phyloP scores from a whole-genome alignment of 2,888 invertebrate species.

The Deilephila porcellus region DNA sequence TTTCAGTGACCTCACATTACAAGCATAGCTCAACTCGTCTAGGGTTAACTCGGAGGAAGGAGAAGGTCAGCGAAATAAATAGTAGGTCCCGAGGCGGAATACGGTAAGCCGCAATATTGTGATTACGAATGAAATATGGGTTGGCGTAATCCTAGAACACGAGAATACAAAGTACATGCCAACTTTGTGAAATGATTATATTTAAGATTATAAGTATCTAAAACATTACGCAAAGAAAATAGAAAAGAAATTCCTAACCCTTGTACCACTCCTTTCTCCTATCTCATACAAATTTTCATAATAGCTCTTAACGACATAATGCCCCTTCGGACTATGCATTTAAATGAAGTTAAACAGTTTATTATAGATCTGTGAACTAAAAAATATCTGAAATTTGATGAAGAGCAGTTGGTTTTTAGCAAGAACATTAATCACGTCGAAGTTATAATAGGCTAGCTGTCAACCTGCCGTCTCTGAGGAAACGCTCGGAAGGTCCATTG shows the following conservation, averaged over 20 bases:
- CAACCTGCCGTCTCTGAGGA: constrained; percentile 51
- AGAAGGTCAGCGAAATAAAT: constrained; percentile 23
- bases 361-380: constrained; percentile 12
- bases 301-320: constrained; percentile 5
- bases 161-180: background rate
- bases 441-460: constrained; percentile 55
- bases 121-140: constrained; percentile 9
- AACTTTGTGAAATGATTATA: background rate
- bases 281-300: constrained; percentile 14
- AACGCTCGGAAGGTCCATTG: constrained; percentile 40
- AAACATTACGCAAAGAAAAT: background rate
- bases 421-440: constrained; percentile 54
- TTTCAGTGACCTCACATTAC: constrained; percentile 26
- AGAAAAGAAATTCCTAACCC: background rate
- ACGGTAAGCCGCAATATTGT: constrained; percentile 13
- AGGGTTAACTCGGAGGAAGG: constrained; percentile 22
- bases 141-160: background rate
- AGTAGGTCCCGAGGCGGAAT: constrained; percentile 9
- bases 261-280: background rate
- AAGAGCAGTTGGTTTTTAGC: constrained; percentile 41
- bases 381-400: constrained; percentile 11
- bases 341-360: constrained; percentile 19
- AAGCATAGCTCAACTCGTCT: constrained; percentile 25
- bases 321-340: constrained; percentile 6
- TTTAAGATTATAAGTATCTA: background rate